Conservation (phyloP, 2,797 vertebrate genomes). For the Rhynchotus rufescens region DNA sequence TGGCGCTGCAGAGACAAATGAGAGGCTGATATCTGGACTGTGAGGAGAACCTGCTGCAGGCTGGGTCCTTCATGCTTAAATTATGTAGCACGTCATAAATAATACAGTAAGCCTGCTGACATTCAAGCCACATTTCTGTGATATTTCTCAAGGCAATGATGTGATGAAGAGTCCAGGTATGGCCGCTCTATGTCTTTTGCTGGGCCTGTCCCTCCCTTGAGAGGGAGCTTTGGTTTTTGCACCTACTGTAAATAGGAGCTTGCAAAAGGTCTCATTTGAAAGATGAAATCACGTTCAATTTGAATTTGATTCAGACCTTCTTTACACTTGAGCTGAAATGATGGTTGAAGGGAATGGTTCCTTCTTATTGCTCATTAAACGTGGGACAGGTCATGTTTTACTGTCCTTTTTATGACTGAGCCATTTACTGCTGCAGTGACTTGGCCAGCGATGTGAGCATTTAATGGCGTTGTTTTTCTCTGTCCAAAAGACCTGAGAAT, state of each 20-base stretch:
- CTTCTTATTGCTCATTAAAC: slow-evolving; percentile 62
- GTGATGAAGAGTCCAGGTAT: neutral
- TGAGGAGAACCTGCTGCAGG: neutral
- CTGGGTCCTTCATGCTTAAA: slow-evolving; percentile 22
- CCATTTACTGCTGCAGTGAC: slow-evolving; percentile 4
- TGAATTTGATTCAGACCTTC: slow-evolving; percentile 44
- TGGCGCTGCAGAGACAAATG: neutral
- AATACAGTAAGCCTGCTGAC: slow-evolving; percentile 36
- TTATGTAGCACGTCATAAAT: slow-evolving; percentile 6
- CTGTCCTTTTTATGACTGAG: slow-evolving; percentile 55
- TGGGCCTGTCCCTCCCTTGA: neutral
- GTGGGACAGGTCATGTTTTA: slow-evolving; percentile 59
- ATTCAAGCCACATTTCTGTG: slow-evolving; percentile 43
- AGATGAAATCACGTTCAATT: slow-evolving; percentile 51
- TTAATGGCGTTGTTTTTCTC: slow-evolving; percentile 61
- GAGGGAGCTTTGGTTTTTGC: slow-evolving; percentile 26
- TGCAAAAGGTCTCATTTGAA: slow-evolving; percentile 49
- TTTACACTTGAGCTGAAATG: slow-evolving; percentile 47
- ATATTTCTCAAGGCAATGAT: slow-evolving; percentile 37
- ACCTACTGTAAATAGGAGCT: neutral
- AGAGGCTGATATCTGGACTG: neutral
- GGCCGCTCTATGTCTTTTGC: neutral
- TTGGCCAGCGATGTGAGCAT: slow-evolving; percentile 18
- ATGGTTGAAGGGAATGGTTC: slow-evolving; percentile 42
- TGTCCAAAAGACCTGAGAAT: slow-evolving; percentile 8